Conservation (phyloP, 2,113 vertebrate species). For the Varanus salvator region DNA sequence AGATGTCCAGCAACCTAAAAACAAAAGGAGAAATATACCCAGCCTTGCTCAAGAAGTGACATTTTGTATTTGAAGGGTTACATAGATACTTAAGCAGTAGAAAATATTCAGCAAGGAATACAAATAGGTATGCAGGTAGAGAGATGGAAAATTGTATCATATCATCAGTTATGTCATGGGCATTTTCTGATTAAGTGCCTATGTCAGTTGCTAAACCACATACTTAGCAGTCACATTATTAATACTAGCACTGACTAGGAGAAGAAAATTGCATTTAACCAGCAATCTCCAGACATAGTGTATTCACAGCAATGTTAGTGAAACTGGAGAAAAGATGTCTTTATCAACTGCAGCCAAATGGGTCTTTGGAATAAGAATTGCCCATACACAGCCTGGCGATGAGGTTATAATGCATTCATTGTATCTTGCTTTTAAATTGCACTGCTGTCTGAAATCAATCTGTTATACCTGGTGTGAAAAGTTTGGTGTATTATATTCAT, state of each 20-base stretch:
- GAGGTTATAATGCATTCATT: not conserved
- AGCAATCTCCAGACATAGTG: not conserved
- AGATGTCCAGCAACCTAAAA: too few relatives aligned
- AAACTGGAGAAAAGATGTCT: not conserved
- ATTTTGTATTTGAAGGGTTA: not conserved
- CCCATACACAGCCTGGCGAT: not conserved
- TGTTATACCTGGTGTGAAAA: not conserved
- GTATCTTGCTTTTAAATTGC: conserved; percentile 6
- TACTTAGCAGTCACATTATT: not conserved
- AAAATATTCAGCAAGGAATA: not conserved
- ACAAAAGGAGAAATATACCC: not conserved
- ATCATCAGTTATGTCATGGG: not conserved
- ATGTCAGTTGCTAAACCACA: not conserved
- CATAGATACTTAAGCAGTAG: not conserved
- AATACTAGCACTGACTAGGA: not conserved
- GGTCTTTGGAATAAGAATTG: conserved; percentile 5
- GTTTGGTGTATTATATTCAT: not conserved
- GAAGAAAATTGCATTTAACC: not conserved
- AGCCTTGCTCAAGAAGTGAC: not conserved
- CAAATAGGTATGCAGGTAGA: not conserved
- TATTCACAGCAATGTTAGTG: not conserved
- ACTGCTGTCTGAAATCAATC: conserved; percentile 22
- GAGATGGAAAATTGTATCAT: not conserved
- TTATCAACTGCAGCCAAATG: not conserved
- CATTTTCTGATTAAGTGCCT: not conserved